These are phyloP conservation scores for Eriocheir sinensis DNA, from an alignment of 1,140 invertebrate species.

Conservation along the genomic window DNA sequence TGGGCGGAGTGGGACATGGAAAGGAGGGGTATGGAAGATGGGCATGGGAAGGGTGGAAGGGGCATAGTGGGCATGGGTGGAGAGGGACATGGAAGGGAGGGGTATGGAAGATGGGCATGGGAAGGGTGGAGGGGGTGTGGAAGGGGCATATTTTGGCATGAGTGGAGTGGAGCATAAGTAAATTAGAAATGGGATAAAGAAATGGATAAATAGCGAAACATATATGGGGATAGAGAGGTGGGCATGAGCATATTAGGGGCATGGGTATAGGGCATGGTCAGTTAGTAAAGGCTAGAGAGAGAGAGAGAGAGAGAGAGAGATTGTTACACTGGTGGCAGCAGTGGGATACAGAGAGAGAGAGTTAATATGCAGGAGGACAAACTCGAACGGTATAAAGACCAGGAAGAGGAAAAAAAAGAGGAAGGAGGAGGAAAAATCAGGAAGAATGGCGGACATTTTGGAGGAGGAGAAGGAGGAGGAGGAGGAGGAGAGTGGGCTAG, in stretches of 20 bases:
- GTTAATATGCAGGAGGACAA: neutral
- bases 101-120: neutral
- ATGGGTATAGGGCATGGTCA: no score
- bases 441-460: no score
- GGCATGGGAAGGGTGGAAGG: neutral
- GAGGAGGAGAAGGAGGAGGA: no score
- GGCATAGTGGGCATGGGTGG: no score
- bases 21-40: neutral
- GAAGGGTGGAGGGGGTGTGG: neutral
- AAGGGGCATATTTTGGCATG: neutral
- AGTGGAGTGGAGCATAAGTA: no score
- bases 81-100: no score
- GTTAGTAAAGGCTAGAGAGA: neutral
- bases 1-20: neutral
- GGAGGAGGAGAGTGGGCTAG: no score
- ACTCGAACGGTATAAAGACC: no score
- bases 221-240: neutral
- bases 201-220: neutral
- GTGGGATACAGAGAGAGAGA: neutral
- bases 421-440: no score
- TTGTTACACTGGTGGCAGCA: neutral
- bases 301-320: conserved; percentile 40
- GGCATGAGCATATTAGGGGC: neutral
- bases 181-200: neutral
- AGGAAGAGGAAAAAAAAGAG: no score